phyloP scores from a whole-genome alignment of 1,140 invertebrate genomes.

The Harlomillsia oculata region DNA sequence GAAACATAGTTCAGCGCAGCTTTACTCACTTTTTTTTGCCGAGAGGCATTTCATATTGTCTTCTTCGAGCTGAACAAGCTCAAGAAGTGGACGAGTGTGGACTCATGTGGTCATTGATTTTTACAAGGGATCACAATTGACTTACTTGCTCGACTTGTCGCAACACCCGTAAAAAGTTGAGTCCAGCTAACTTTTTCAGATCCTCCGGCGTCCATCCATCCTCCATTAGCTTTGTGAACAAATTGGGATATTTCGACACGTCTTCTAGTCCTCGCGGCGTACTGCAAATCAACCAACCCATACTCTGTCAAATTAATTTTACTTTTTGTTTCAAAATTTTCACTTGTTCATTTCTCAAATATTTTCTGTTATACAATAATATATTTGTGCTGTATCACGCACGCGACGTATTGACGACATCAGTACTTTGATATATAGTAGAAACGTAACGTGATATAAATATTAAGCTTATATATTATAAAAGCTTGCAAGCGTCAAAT shows the following conservation, averaged over 20 bases:
- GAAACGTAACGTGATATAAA: background rate
- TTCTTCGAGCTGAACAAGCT: no score
- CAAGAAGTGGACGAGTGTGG: no score
- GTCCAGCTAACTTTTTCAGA: slow-evolving; percentile 75
- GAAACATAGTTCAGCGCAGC: no score
- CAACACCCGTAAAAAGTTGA: slow-evolving; percentile 72
- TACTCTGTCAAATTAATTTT: background rate
- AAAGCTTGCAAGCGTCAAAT: no score
- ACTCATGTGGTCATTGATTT: no score
- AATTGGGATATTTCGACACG: slow-evolving; percentile 36
- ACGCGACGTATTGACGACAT: no score
- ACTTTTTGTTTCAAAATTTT: background rate
- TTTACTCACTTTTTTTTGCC: no score
- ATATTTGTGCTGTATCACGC: no score
- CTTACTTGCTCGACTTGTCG: slow-evolving; percentile 47
- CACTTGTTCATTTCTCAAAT: background rate
- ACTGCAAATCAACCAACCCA: no score
- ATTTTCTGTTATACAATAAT: background rate
- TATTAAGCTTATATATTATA: background rate
- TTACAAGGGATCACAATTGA: no score
- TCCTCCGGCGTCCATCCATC: slow-evolving; percentile 71
- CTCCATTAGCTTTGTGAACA: slow-evolving; percentile 46
- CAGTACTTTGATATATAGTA: background rate
- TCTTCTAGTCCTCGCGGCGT: slow-evolving; percentile 35
- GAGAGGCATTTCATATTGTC: no score